A percentile compares a stretch with the other conserved stretches of the same genome.
These are phyloP conservation scores for Chymomyza procnemis DNA, from an alignment of 2,888 invertebrate genomes.

Conservation along the genomic window DNA sequence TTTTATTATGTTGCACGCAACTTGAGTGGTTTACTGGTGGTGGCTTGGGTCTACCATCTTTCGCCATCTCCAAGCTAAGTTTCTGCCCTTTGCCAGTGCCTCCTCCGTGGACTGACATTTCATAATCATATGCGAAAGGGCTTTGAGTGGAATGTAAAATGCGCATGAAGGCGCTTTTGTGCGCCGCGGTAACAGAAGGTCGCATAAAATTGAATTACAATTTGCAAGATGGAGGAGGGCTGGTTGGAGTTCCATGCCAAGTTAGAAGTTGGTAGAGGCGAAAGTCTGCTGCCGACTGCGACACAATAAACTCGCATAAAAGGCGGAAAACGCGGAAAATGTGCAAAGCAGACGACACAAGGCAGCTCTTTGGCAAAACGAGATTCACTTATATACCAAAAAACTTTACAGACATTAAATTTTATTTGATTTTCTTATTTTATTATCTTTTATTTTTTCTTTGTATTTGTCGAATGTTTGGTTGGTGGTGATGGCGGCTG, in stretches of 20 bases:
- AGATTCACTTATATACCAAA: constrained; percentile 38
- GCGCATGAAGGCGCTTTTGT: constrained; percentile 9
- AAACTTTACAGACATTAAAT: constrained; percentile 73
- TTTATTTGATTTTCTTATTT: constrained; percentile 60
- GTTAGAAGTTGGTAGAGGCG: background rate
- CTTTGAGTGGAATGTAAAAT: background rate
- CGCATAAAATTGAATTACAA: constrained; percentile 71
- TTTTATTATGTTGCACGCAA: constrained; percentile 66
- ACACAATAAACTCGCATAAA: constrained; percentile 35
- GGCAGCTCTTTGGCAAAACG: background rate
- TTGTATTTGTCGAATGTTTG: too few relatives aligned
- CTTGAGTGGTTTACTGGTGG: constrained; percentile 46
- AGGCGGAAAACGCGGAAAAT: background rate
- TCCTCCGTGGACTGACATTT: constrained; percentile 25
- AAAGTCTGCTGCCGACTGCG: background rate
- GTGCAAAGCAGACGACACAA: background rate
- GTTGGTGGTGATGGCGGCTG: too few relatives aligned
- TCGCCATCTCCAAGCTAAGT: constrained; percentile 27
- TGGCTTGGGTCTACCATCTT: constrained; percentile 14
- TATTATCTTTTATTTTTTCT: constrained; percentile 15
- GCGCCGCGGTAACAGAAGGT: constrained; percentile 63
- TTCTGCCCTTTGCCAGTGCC: constrained; percentile 5
- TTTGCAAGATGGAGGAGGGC: constrained; percentile 22
- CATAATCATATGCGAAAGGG: constrained; percentile 66
- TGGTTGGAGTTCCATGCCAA: background rate